Percentiles rank a stretch among this genome's conserved stretches.
These are phyloP conservation scores for Eremophila alpestris DNA, from an alignment of 2,797 vertebrate genomes.

Conservation along the genomic window DNA sequence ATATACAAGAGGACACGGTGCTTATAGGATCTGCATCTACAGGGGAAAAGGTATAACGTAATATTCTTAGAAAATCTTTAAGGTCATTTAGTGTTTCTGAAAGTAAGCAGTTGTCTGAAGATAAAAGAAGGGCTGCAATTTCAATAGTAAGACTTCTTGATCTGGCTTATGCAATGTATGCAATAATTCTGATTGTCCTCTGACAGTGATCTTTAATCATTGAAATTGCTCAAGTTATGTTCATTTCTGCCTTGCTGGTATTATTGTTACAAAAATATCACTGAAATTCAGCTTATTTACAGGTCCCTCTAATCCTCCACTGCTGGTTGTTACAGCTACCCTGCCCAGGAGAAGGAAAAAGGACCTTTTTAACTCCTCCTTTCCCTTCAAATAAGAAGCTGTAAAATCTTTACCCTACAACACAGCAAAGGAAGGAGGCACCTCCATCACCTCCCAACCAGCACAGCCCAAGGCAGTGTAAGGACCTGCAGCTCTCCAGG, in stretches of 20 bases:
- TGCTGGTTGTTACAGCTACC: neutral
- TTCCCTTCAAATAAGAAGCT: neutral
- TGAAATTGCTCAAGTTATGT: neutral
- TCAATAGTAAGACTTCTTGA: neutral
- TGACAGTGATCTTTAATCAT: neutral
- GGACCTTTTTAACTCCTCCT: neutral
- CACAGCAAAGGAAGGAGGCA: neutral
- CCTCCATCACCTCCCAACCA: rapidly evolving
- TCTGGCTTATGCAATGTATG: neutral
- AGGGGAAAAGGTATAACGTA: neutral
- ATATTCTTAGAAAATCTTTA: neutral
- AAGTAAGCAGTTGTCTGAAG: neutral
- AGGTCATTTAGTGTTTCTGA: neutral
- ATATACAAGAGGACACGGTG: neutral
- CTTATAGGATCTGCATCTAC: neutral
- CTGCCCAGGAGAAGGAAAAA: neutral
- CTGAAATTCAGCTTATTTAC: neutral
- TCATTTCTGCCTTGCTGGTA: neutral
- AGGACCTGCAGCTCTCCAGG: neutral
- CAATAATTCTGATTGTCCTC: neutral
- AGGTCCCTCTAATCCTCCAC: neutral
- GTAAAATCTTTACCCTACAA: neutral
- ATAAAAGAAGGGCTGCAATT: neutral
- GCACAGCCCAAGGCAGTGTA: neutral
- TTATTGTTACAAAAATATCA: neutral